A percentile compares a stretch with the other conserved stretches of the same genome.
Conservation (phyloP, 2,888 invertebrate species). For the Chironomus riparius region DNA sequence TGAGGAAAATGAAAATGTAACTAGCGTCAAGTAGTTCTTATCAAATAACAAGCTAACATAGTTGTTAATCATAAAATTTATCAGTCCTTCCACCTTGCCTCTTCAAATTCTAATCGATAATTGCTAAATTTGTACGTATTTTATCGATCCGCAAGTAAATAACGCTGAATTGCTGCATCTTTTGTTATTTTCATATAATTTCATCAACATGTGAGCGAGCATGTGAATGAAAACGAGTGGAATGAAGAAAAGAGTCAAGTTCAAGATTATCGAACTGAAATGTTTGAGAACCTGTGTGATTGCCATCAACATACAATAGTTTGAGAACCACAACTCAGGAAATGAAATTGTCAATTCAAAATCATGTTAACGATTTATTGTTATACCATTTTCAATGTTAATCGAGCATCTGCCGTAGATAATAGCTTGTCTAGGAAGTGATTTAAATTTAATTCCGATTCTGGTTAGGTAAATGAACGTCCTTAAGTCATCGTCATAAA, state of each 20-base stretch:
- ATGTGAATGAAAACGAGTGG: background rate
- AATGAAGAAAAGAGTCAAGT: background rate
- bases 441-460: background rate
- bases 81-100: too few relatives aligned
- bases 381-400: too few relatives aligned
- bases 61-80: too few relatives aligned
- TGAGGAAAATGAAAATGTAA: too few relatives aligned
- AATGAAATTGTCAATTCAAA: too few relatives aligned
- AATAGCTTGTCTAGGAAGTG: background rate
- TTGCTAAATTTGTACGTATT: background rate
- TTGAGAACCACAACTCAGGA: background rate
- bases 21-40: too few relatives aligned
- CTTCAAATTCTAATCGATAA: too few relatives aligned
- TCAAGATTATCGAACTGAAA: constrained; percentile 2
- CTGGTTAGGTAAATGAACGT: background rate
- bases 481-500: background rate
- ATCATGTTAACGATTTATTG: too few relatives aligned
- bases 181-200: too few relatives aligned
- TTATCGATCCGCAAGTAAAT: background rate
- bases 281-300: background rate
- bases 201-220: background rate
- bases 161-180: background rate
- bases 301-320: background rate
- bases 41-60: too few relatives aligned
- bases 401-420: background rate